A percentile compares a stretch with the other conserved stretches of the same genome.
Evolutionary conservation across 2,797 vertebrate genomes (phyloP).

Genomic region (Sebastes umbrosus): DNA sequence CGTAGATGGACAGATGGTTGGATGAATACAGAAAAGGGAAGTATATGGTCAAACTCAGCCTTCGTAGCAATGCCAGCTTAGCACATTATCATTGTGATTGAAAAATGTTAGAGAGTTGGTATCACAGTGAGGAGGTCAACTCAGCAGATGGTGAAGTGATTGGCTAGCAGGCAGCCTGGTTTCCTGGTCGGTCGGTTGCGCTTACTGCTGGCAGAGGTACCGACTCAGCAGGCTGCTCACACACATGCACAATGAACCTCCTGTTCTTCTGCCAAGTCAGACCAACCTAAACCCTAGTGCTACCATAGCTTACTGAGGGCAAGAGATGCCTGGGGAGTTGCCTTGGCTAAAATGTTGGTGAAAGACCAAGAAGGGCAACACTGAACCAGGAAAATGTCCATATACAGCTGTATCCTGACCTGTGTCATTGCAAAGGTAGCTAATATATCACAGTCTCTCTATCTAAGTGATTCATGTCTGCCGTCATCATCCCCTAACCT

Average conservation of each 20-base stretch:
- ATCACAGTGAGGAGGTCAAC: constrained; percentile 31
- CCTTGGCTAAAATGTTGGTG: constrained; percentile 10
- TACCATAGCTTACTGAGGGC: constrained; percentile 24
- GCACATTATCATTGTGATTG: background rate
- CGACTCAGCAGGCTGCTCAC: constrained; percentile 66
- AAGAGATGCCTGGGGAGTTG: constrained; percentile 43
- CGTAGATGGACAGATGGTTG: constrained; percentile 2
- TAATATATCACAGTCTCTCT: background rate
- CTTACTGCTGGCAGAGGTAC: constrained; percentile 53
- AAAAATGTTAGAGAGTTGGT: background rate
- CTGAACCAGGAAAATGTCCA: background rate
- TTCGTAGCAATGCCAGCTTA: background rate
- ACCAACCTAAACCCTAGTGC: constrained; percentile 40
- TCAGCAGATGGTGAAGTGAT: constrained; percentile 64
- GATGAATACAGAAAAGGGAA: background rate
- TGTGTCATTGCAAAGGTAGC: background rate
- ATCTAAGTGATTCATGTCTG: constrained; percentile 6
- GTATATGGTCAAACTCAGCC: background rate
- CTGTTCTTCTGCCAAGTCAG: constrained; percentile 68
- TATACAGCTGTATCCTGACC: background rate
- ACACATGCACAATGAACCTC: constrained; percentile 64
- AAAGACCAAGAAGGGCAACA: background rate
- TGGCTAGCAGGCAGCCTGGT: constrained; percentile 42
- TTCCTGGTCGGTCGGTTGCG: constrained; percentile 44
- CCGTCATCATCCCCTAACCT: constrained; percentile 18